Percentiles rank a stretch among this genome's conserved stretches.
These are phyloP conservation scores for Hirudinaria manillensis DNA, from an alignment of 2,888 invertebrate genomes.

Conservation along the genomic window DNA sequence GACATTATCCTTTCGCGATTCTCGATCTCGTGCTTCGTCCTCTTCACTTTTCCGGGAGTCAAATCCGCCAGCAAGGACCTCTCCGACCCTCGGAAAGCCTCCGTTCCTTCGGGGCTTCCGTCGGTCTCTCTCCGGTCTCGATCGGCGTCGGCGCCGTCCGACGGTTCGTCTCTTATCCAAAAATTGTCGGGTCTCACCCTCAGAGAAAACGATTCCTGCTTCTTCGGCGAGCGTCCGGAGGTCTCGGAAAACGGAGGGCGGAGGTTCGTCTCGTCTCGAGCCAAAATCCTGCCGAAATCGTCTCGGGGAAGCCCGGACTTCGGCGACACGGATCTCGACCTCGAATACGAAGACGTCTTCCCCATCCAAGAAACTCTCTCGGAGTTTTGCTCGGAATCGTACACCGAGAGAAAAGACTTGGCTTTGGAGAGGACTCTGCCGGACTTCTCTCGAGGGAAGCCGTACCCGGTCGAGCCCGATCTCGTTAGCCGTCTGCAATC, in stretches of 20 bases:
- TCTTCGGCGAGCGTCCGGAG: slow-evolving; percentile 19
- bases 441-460: not conserved
- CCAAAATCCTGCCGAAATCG: not conserved
- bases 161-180: slow-evolving; percentile 37
- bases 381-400: too few species aligned
- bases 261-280: not conserved
- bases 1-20: slow-evolving; percentile 54
- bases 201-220: not conserved
- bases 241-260: not conserved
- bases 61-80: slow-evolving; percentile 47
- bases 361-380: too few species aligned
- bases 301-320: slow-evolving; percentile 43
- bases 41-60: slow-evolving; percentile 66
- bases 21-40: slow-evolving; percentile 62
- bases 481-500: not conserved
- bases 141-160: not conserved
- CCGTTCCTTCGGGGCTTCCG: not conserved
- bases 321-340: slow-evolving; percentile 26
- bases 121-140: not conserved
- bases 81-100: not conserved
- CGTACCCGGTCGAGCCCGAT: not conserved
- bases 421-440: not conserved
- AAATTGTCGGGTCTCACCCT: slow-evolving; percentile 35
- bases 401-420: not conserved
- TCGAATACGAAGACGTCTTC: not conserved